Evolutionary conservation across 2,113 vertebrate species (phyloP), one percentile per base, ranked within the genome.

Genomic region (Thymallus thymallus): DNA sequence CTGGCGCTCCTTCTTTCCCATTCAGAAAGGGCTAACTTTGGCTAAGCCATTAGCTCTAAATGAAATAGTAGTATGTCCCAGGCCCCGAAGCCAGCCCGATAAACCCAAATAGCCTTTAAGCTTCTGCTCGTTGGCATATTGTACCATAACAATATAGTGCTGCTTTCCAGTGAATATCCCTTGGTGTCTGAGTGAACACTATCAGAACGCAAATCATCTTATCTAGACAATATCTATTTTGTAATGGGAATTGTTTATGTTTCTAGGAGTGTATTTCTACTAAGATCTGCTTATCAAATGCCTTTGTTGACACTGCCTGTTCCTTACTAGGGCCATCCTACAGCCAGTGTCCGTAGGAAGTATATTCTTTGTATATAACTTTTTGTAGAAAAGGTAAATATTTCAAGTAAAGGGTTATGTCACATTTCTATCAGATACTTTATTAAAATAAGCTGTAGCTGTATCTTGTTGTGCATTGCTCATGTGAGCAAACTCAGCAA

Each of bases 1-100:
- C 90, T 90, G 88, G 90, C 90, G 90, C 92, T 90, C 35, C 9
- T 12, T 41, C 10, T 7, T 76, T 90, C 90, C 88, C 82, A 78
- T 94, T 92, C 84, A 85, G 75, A 41, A 41, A 2, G 35, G 86
- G 83, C 90, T 83, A 87, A 81, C 86, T 90, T 86, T 87, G 81
- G 80, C 80, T 72, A 90, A 91, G 85, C 35, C 35, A 41, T 41
- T 41, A 41, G 35, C 35, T 41, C 35, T 41, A 41, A 41, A 41
- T 10, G 7, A 41, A 41, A 41, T 41, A 41, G 35, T 41, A 9
- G 35, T 7, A 10, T 41, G 35, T 41, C 35, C 35, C 7, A 41
- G 35, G 9, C 81, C 69, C 69, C 79, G 80, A 83, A 88, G 84
- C 89, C 86, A 90, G 85, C 76, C 86, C 71, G 91, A 91, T 93